Conservation (phyloP, 2,888 invertebrate genomes). For the Drosophila silvestris region DNA sequence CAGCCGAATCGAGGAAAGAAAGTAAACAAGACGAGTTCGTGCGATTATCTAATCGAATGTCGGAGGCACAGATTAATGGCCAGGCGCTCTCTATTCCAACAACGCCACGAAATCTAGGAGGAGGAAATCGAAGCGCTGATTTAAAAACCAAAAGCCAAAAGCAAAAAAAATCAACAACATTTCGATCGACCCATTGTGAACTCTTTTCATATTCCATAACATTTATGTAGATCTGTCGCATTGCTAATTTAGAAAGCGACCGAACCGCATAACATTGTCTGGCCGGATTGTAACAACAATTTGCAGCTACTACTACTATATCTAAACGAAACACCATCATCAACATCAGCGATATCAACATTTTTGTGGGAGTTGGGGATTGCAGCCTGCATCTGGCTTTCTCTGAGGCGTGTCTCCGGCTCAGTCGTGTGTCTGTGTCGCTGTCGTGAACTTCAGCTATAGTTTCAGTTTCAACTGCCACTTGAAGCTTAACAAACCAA, state of each 20-base stretch:
- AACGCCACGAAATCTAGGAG: constrained; percentile 61
- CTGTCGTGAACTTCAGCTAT: constrained; percentile 19
- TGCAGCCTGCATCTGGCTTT: constrained; percentile 41
- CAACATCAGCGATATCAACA: constrained; percentile 2
- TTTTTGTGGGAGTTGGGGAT: not conserved
- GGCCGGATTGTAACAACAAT: constrained; percentile 18
- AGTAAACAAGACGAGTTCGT: constrained; percentile 57
- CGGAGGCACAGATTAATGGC: constrained; percentile 64
- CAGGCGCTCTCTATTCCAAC: constrained; percentile 46
- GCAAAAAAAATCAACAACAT: constrained; percentile 15
- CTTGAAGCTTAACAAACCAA: constrained; percentile 34
- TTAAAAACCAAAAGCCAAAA: constrained; percentile 8
- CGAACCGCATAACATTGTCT: constrained; percentile 35
- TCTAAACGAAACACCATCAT: not conserved
- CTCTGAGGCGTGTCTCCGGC: constrained; percentile 29
- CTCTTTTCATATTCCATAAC: constrained; percentile 52
- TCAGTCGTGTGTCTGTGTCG: constrained; percentile 38
- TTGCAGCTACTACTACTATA: not conserved
- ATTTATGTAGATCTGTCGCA: constrained; percentile 36
- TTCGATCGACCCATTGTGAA: constrained; percentile 44
- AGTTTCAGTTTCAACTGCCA: not conserved
- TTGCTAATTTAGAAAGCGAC: constrained; percentile 73
- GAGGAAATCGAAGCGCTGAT: constrained; percentile 70
- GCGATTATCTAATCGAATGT: constrained; percentile 65
- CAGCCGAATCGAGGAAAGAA: constrained; percentile 59